Base-by-base conservation (phyloP, 2,797 vertebrate species). In the Melanitta fusca region DNA sequence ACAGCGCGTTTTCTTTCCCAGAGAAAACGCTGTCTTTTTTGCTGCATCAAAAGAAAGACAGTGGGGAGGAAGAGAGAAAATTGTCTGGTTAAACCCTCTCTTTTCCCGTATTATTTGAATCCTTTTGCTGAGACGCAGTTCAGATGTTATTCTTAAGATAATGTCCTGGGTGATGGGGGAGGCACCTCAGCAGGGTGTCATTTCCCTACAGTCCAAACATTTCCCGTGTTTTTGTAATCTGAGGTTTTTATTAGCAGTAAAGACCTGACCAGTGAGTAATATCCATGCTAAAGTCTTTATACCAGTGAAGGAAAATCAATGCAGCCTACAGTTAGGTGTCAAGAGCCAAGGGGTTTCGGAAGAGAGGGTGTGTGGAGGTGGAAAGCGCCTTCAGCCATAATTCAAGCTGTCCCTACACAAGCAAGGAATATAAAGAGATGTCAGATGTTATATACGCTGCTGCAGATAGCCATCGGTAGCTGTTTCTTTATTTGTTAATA, bases 221-320 rank as follows among this genome's bases (percentile, higher is more conserved):
- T 82, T 83, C 73, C 15, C 21, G 39, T 80, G 38, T n/a, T 94
- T 92, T 69, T 73, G 60, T 60, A 96, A 89, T 89, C 75, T 83
- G 88, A 93, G 62, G 92, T 62, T 93, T 96, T 96, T 90, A 96
- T 96, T 93, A 96, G 93, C 87, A 45, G 95, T 88, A 88, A 96
- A 94, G 92, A 92, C 85, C 88, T 79, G 91, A 91, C 83, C 92
- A 90, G 85, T 92, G 81, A 97, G 90, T 95, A 97, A 97, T 96
- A 97, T 82, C 95, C 86, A 85, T 32, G 91, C 89, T 95, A 61
- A 95, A 79, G 93, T 94, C 96, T 97, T 96, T 95, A 97, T 94
- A 94, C 9, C 73, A 84, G 89, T 97, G 97, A 97, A 97, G 53
- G 96, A 94, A 98, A 97, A 98, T 97, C 97, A 97, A 97, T 97